phyloP scores from a whole-genome alignment of 2,797 vertebrate genomes.

The Pantherophis alleghaniensis region DNA sequence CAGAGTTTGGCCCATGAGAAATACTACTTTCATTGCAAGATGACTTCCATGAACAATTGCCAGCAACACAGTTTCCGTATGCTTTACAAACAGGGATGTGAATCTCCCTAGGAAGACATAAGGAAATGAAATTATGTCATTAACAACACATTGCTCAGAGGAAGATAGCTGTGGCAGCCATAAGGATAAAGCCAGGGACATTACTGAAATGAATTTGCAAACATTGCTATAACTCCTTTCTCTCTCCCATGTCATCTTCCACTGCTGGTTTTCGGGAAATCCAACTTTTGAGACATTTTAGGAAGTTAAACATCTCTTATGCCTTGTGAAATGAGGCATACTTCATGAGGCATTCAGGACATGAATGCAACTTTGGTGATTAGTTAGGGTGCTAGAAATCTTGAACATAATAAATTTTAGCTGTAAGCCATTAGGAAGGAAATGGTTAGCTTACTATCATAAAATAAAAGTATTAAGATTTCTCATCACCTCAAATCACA shows the following conservation, averaged over 20 bases:
- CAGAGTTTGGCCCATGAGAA: neutral
- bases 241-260: neutral
- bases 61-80: no score
- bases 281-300: neutral
- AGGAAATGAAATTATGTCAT: neutral
- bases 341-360: neutral
- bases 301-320: neutral
- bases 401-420: neutral
- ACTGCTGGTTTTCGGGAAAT: neutral
- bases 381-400: neutral
- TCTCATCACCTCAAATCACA: neutral
- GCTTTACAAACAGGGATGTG: neutral
- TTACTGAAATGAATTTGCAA: neutral
- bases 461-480: constrained; percentile 19
- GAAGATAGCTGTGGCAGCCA: neutral
- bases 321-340: neutral
- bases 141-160: neutral
- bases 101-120: neutral
- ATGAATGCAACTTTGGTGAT: neutral
- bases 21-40: neutral
- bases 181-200: neutral
- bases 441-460: constrained; percentile 32
- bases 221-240: neutral
- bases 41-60: neutral
- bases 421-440: constrained; percentile 12